Percentiles rank a stretch among this genome's conserved stretches.
These are phyloP conservation scores for Microhierax caerulescens DNA, from an alignment of 2,797 vertebrate species.

Conservation along the genomic window DNA sequence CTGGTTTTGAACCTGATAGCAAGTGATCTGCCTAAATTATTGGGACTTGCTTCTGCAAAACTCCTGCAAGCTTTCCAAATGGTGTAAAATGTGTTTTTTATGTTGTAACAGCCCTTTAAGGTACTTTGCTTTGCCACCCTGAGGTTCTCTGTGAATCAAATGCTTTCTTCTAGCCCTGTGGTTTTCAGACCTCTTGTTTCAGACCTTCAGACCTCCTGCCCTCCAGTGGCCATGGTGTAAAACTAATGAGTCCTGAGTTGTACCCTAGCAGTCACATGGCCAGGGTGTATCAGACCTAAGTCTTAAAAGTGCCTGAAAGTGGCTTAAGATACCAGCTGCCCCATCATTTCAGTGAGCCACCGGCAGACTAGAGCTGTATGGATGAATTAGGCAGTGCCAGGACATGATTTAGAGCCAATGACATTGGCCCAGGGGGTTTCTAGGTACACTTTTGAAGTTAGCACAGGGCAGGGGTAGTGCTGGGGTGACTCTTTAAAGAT, in stretches of 20 bases:
- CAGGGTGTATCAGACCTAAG: neutral
- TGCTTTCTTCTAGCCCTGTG: neutral
- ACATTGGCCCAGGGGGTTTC: neutral
- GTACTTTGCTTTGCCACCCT: neutral
- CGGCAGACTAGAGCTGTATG: neutral
- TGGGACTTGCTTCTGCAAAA: neutral
- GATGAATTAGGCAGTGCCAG: neutral
- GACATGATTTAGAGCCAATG: neutral
- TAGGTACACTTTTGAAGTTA: neutral
- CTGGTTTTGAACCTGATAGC: neutral
- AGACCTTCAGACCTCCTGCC: neutral
- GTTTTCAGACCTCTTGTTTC: neutral
- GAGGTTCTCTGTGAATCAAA: neutral
- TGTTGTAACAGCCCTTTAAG: neutral
- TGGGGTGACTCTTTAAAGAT: neutral
- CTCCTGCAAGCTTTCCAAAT: neutral
- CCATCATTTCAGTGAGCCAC: neutral
- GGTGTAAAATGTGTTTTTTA: neutral
- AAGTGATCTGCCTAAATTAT: neutral
- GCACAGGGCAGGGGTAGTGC: neutral
- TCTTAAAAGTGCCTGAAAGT: neutral
- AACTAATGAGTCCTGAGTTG: neutral
- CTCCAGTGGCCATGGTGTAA: neutral
- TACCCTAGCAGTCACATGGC: neutral
- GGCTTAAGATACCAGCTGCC: neutral